A percentile compares a stretch with the other conserved stretches of the same genome.
Evolutionary conservation across 2,888 invertebrate genomes (phyloP).

Genomic region (Rhagium mordax): DNA sequence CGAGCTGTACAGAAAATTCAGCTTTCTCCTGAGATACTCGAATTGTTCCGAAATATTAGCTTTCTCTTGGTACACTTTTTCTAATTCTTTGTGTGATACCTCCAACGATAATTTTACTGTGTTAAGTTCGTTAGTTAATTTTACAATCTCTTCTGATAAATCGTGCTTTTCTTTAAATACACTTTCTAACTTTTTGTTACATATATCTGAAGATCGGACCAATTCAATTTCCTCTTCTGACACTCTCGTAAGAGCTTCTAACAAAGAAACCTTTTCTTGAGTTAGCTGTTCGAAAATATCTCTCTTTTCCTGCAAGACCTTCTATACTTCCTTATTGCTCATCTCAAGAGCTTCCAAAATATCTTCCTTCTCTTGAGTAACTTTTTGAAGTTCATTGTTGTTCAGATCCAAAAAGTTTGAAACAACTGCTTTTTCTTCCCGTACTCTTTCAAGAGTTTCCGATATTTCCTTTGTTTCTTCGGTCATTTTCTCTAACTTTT

Average conservation of each 20-base stretch:
- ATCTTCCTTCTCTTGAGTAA: constrained; percentile 49
- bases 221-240: constrained; percentile 36
- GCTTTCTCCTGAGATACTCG: constrained; percentile 40
- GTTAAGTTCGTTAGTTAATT: neutral
- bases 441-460: constrained; percentile 23
- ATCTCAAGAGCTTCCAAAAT: constrained; percentile 51
- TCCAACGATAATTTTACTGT: neutral
- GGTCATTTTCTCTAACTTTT: constrained; percentile 32
- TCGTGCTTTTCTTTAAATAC: constrained; percentile 5
- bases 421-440: constrained; percentile 51
- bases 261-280: constrained; percentile 12
- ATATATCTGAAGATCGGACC: neutral
- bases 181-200: neutral
- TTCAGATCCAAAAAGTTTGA: constrained; percentile 53
- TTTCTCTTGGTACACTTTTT: constrained; percentile 16
- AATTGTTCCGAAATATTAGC: constrained; percentile 41
- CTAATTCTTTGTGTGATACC: neutral
- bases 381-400: constrained; percentile 47
- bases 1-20: constrained; percentile 44
- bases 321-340: constrained; percentile 51
- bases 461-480: constrained; percentile 28
- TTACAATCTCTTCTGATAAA: neutral
- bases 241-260: constrained; percentile 16
- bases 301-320: constrained; percentile 18
- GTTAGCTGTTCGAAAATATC: constrained; percentile 1